Evolutionary conservation across 2,113 vertebrate genomes (phyloP), one percentile per base, ranked within the genome.

Genomic region (Labrus mixtus): DNA sequence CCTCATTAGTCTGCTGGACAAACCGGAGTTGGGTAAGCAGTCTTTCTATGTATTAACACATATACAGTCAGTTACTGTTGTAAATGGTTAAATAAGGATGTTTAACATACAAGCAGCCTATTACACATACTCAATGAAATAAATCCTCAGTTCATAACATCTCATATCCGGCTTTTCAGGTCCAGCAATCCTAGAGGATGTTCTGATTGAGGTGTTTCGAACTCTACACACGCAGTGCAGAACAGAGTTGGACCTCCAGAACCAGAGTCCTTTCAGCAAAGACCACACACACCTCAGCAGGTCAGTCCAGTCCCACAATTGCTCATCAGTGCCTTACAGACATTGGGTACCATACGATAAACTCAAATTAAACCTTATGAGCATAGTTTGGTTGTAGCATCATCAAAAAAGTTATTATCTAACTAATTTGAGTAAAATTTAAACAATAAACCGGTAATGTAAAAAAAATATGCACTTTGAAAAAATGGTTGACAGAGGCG

Each of bases 1-100:
- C 94, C 96, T 99, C 78, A 98, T 99, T 91, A 99, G 98, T 90
- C 94, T 99, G 69, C 91, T 99, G 92, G 98, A 99, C 93, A 99
- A 99, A 89, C 98, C 98, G 65, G 98, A 99, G 80, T 94, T 99
- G 68, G 98, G 97, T 98, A 96, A 89, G 19, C 20, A 13, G 6
- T 67, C 19, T 53, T 11, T 78, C 6, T 48, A 9, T 25, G 12
- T 37, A 39, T 6, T 33, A 33, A 33, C 29, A 3, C 29, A 33
- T 6, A 33, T 33, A 6, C 29, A 33, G 6, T 33, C 29, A 33
- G 17, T 45, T 62, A 7, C n/a, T 68, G 43, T 48, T 55, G 17
- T 55, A 36, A 71, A 59, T 51, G 22, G 4, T 6, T 51, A 2
- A 39, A 56, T 10, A 17, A 43, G 5, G 2, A 68, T n/a, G 8